Evolutionary conservation across 2,113 vertebrate species (phyloP), one percentile per base, ranked within the genome.

Genomic region (Alaudala cheleensis): DNA sequence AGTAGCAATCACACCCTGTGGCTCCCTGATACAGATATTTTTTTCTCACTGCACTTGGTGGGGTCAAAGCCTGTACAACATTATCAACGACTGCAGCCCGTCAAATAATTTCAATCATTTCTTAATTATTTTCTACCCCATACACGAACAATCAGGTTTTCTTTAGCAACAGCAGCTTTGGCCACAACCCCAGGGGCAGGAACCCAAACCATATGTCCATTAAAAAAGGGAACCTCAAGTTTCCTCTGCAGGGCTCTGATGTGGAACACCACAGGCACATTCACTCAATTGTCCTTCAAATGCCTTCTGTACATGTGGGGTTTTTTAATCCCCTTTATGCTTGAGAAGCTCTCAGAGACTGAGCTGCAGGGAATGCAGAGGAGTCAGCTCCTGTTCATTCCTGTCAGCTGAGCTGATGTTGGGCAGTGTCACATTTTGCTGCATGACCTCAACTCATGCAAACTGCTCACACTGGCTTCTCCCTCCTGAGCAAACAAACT

Each of bases 241-340:
- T 95, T 95, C 71, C 90, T 89, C 58, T 92, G 71, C 33, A 6
- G 56, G 92, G 90, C 77, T 96, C 74, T 96, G 88, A 94, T 88
- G 88, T 90, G 90, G 77, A 97, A 92, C 18, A 95, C 91, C 82
- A 94, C 66, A 91, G 90, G 80, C 92, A 87, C 42, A 78, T 96
- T 96, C 90, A 96, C 88, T 71, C 70, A 95, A 93, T 74, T 83
- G 96, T 93, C 95, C 88, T 97, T 96, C 92, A 95, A 92, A 95
- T 2, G 26, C 87, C 92, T 95, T 93, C 82, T 93, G 62, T 91
- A 74, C 33, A 40, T 88, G 93, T 90, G 47, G 74, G 24, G 81
- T 88, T 94, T 92, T 95, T 73, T 37, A 37, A 37, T 37, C 71
- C 74, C 76, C 77, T 96, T 95, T 95, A 90, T 92, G 96, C 91